Evolutionary conservation across 1,140 invertebrate genomes (phyloP).

Genomic region (Drosophila littoralis): DNA sequence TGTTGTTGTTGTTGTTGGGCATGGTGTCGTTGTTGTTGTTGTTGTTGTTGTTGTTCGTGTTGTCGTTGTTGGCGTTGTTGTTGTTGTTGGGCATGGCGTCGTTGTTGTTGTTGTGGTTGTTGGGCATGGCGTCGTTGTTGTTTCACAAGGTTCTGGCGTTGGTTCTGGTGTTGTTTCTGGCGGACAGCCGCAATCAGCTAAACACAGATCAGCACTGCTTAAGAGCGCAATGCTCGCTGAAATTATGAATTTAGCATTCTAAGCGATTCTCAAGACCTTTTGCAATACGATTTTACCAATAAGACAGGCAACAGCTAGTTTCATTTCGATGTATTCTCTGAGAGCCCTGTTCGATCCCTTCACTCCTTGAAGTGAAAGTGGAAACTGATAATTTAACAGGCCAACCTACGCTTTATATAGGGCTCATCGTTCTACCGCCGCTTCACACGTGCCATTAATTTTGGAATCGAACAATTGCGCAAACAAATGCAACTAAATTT

Average conservation of each 20-base stretch:
- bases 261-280: no score
- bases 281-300: conserved; percentile 18
- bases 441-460: conserved; percentile 7
- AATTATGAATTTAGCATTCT: not conserved
- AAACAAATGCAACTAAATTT: conserved; percentile 15
- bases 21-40: not conserved
- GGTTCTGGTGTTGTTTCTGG: not conserved
- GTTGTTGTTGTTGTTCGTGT: not conserved
- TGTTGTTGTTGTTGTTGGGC: not conserved
- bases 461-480: conserved; percentile 26
- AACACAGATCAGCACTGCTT: not conserved
- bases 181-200: not conserved
- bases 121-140: no score
- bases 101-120: no score
- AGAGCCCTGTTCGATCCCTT: not conserved
- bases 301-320: conserved; percentile 9
- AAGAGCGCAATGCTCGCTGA: conserved; percentile 13
- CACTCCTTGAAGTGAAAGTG: not conserved
- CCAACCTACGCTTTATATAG: conserved; percentile 13
- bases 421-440: not conserved
- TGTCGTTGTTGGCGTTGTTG: not conserved
- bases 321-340: not conserved
- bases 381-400: conserved; percentile 1
- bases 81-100: not conserved
- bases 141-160: not conserved